These are phyloP conservation scores for Melanotaenia trifasciata DNA, from an alignment of 2,797 vertebrate species.

Conservation along the genomic window DNA sequence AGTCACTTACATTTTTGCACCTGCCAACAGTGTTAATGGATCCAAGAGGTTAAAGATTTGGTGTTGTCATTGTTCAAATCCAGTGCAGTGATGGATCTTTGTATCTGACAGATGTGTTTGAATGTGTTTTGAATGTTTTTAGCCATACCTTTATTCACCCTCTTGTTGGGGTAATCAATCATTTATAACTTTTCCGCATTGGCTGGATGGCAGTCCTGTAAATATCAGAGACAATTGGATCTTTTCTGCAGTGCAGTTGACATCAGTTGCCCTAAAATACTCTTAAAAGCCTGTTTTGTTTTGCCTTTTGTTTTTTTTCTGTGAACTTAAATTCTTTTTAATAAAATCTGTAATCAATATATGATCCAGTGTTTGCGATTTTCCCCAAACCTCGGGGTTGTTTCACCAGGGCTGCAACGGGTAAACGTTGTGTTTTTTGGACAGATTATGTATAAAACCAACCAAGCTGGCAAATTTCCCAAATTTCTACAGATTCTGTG, in stretches of 20 bases:
- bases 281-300: constrained; percentile 86
- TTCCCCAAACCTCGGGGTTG: background rate
- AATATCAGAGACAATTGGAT: constrained; percentile 84
- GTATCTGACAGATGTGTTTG: constrained; percentile 71
- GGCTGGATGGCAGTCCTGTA: constrained; percentile 95
- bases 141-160: constrained; percentile 55
- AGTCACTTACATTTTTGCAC: constrained; percentile 25
- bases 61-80: constrained; percentile 63
- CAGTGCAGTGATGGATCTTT: constrained; percentile 66
- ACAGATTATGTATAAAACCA: background rate
- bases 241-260: constrained; percentile 78
- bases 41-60: constrained; percentile 41
- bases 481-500: background rate
- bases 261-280: constrained; percentile 92
- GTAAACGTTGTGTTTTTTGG: too few species aligned
- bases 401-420: too few species aligned
- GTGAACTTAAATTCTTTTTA: constrained; percentile 84
- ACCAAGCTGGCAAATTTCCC: background rate
- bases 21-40: constrained; percentile 58
- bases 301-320: constrained; percentile 66
- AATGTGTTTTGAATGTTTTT: constrained; percentile 74
- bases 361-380: constrained; percentile 35
- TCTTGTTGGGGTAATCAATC: constrained; percentile 76
- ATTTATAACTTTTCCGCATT: constrained; percentile 80
- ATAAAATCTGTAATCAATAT: constrained; percentile 84